Conservation (phyloP, 2,888 invertebrate genomes). For the Acleris sparsana region DNA sequence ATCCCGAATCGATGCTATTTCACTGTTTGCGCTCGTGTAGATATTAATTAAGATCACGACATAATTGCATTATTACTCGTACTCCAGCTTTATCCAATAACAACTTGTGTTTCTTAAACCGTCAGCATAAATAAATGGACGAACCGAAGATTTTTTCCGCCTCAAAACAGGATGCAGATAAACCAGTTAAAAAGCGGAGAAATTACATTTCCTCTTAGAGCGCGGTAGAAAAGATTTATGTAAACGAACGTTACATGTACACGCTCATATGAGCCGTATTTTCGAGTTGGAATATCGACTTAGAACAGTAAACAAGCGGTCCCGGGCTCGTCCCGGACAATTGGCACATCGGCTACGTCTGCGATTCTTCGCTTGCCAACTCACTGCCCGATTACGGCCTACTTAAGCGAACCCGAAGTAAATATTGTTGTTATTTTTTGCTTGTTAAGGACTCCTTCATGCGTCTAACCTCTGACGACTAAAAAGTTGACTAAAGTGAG, state of each 20-base stretch:
- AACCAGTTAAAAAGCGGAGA: too few species aligned
- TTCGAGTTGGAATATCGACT: constrained; percentile 12
- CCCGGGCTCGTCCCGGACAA: constrained; percentile 13
- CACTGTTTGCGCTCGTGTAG: too few species aligned
- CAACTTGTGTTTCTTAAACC: too few species aligned
- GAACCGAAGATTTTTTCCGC: too few species aligned
- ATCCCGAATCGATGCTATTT: too few species aligned
- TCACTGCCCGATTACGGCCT: constrained; percentile 16
- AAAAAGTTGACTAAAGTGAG: too few species aligned
- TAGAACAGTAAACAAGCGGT: constrained; percentile 18
- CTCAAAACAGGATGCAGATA: too few species aligned
- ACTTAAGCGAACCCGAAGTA: constrained; percentile 17
- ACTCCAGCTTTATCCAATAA: too few species aligned
- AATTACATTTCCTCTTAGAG: not conserved
- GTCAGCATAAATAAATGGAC: too few species aligned
- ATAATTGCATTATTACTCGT: too few species aligned
- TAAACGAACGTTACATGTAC: too few species aligned
- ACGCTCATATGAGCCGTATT: constrained; percentile 3
- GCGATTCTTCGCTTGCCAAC: constrained; percentile 11
- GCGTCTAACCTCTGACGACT: not conserved
- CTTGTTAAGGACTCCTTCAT: constrained; percentile 4
- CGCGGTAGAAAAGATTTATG: not conserved
- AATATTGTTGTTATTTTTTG: constrained; percentile 12
- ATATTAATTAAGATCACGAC: too few species aligned
- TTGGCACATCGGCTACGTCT: constrained; percentile 15